These are phyloP conservation scores for Phalacrocorax carbo DNA, from an alignment of 2,113 vertebrate genomes.

Conservation along the genomic window DNA sequence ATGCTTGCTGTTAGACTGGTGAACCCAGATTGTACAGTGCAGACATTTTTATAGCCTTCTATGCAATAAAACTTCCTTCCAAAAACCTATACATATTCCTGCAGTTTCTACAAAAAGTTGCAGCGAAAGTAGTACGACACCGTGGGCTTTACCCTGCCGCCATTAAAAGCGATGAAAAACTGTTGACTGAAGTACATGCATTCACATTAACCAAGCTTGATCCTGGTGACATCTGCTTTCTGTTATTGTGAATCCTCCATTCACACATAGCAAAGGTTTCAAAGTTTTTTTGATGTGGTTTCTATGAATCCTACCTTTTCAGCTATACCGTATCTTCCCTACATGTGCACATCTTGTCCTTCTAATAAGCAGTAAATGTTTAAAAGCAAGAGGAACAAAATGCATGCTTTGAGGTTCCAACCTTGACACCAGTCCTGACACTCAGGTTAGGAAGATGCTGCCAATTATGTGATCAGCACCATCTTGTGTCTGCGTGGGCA, in stretches of 20 bases:
- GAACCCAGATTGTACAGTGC: neutral
- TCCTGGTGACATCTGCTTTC: neutral
- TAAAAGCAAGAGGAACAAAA: neutral
- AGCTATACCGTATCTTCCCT: accelerated
- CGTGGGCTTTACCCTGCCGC: neutral
- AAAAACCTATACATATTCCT: neutral
- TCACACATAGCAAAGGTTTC: neutral
- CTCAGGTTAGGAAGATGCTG: neutral
- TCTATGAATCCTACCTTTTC: neutral
- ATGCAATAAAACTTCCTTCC: neutral
- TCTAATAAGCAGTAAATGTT: neutral
- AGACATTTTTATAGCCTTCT: neutral
- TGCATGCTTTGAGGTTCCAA: neutral
- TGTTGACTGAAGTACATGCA: neutral
- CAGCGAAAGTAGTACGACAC: neutral
- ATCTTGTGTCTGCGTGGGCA: neutral
- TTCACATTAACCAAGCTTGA: neutral
- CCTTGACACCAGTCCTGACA: neutral
- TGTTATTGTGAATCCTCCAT: neutral
- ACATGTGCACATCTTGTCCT: neutral
- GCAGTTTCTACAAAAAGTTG: neutral
- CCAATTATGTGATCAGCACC: neutral
- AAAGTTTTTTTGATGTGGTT: neutral
- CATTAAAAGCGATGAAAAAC: neutral
- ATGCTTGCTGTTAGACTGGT: neutral